Evolutionary conservation across 2,797 vertebrate genomes (phyloP), one percentile per base, ranked within the genome.

Genomic region (Pelobates cultripes): DNA sequence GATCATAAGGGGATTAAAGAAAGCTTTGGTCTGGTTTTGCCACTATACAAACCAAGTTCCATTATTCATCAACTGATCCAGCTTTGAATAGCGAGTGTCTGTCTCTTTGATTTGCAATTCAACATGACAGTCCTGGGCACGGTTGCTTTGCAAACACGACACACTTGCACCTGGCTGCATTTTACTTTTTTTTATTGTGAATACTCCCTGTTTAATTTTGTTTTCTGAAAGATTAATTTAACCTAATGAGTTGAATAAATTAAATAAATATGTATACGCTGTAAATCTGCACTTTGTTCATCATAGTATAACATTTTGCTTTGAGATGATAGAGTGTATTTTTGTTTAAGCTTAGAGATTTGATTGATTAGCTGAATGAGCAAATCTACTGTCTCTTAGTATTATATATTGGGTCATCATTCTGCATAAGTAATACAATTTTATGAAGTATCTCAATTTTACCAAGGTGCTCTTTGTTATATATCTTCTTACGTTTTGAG

Each of bases 1-100:
- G 42, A 82, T 83, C 84, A 82, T 72, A 63, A 69, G 15, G 75
- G 83, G 82, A 82, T 82, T 85, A 85, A n/a, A 68, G 60, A 70
- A 77, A 79, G 79, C 79, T 84, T 79, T 80, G 83, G 73, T 81
- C 73, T 47, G 78, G 75, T 79, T 53, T 17, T 82, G 85, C 70
- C 43, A 45, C 51, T 73, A 73, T 47, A 43, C 63, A 44, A 53
- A 84, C 68, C 60, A n/a, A 79, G 43, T 28, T 66, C 82, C 78
- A 79, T 83, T 83, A 79, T 83, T 79, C 76, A 44, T 15, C 63
- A 55, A 7, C 72, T 82, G 75, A 83, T 75, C 76, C 72, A 66
- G 66, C 70, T 40, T 43, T 75, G 77, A 79, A 79, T 75, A 71
- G 55, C 41, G 64, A 64, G 43, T 66, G 76, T 53, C 76, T 64